Evolutionary conservation across 2,113 vertebrate species (phyloP).

Genomic region (Anser cygnoides): DNA sequence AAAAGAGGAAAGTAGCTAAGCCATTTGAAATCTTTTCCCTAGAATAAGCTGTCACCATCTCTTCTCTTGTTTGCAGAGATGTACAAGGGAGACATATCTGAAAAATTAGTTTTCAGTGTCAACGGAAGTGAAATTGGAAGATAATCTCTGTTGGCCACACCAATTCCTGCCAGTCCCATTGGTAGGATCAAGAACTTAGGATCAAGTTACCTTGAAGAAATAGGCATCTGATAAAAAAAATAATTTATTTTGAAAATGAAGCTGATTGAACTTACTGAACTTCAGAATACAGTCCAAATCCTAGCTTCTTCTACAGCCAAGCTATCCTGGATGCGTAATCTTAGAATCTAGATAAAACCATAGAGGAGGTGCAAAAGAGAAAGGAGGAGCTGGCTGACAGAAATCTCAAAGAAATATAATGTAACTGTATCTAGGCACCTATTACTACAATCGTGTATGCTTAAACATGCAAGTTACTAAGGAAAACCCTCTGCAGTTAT

Average conservation of each 20-base stretch:
- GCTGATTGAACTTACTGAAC: background rate
- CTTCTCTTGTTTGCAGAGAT: background rate
- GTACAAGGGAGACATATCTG: background rate
- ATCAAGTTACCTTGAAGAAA: background rate
- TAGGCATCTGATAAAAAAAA: background rate
- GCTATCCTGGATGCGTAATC: background rate
- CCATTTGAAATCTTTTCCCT: background rate
- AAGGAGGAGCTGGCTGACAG: background rate
- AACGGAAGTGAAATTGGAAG: background rate
- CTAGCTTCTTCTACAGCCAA: background rate
- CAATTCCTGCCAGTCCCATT: background rate
- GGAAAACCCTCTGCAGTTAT: background rate
- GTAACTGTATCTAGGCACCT: accelerated
- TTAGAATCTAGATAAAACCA: background rate
- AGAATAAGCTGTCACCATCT: background rate
- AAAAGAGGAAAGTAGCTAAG: accelerated
- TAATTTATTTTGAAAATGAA: background rate
- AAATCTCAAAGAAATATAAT: background rate
- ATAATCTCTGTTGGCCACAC: background rate
- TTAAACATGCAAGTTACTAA: background rate
- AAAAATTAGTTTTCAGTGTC: background rate
- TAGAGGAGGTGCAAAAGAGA: background rate
- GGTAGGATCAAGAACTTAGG: background rate
- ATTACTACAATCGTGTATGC: background rate
- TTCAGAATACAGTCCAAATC: background rate